Evolutionary conservation across 2,888 invertebrate species (phyloP), one percentile per base, ranked within the genome.

Genomic region (Ennomos quercinarius): DNA sequence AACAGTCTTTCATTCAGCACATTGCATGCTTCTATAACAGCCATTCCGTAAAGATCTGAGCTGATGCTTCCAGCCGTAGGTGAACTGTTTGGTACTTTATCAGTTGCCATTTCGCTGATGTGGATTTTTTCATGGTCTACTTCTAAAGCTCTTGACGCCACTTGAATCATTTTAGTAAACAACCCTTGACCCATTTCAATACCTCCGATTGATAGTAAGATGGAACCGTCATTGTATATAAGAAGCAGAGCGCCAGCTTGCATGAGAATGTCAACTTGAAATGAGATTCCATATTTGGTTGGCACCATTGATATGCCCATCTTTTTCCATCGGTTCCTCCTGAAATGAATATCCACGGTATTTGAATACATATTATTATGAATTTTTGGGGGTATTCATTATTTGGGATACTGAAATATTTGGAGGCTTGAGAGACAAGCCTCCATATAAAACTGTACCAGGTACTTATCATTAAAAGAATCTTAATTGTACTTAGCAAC

Each of bases 121-220:
- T 96, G 94, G 70, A 97, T 95, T 81, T 94, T 94, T 0, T 89
- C 85, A 1, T 93, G 83, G 11, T 95, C 93, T 36, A 96, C 93
- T 64, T 93, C 94, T 38, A 97, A 81, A 9, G 91, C 93, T 73
- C 93, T 93, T 60, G 96, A 95, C 0, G 96, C 96, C 0, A 97
- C 95, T 93, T 97, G 97, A 60, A 96, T 95, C 95, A 97, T 97
- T 93, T 98, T 98, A 0, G 97, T 98, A 78, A 96, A 96, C 5
- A 98, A 90, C 0, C 98, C 98, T 89, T 98, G 98, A 0, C 98
- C 98, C 97, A 98, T 98, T 93, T 98, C 98, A 48, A 96, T 95
- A 11, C 97, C 98, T 49, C 97, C 97, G 76, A 97, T 97, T 6
- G 95, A 94, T 43, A 98, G 76, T 34, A 97, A 88, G 5, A 98